Evolutionary conservation across 1,140 invertebrate genomes (phyloP).

Genomic region (Pentalonia nigronervosa): DNA sequence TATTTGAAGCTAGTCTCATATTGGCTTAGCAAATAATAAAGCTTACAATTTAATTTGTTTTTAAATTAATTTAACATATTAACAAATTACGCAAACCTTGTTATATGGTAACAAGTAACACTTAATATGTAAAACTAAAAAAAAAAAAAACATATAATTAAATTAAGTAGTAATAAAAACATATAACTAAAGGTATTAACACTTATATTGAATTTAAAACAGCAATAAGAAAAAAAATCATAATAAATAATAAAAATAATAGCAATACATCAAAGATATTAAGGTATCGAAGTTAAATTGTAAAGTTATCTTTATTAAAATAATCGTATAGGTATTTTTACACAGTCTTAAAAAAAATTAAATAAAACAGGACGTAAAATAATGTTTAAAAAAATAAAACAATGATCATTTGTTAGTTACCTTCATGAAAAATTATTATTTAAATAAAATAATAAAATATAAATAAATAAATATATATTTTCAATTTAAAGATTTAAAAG

Average conservation of each 20-base stretch:
- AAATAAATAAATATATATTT: constrained; percentile 17
- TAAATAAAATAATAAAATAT: constrained; percentile 34
- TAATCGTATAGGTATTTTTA: constrained; percentile 45
- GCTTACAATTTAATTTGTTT: constrained; percentile 19
- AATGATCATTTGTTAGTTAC: constrained; percentile 48
- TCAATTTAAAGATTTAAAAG: constrained; percentile 30
- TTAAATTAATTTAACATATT: constrained; percentile 48
- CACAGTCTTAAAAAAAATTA: constrained; percentile 52
- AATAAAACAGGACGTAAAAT: constrained; percentile 37
- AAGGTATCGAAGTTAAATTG: neutral
- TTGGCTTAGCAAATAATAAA: neutral
- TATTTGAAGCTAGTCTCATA: neutral
- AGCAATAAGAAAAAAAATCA: constrained; percentile 42
- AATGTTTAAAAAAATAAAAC: constrained; percentile 45
- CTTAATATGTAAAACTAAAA: neutral
- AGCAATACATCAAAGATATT: constrained; percentile 37
- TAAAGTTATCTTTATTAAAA: constrained; percentile 23
- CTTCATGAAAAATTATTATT: neutral
- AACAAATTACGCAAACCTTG: neutral
- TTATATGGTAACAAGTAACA: constrained; percentile 29
- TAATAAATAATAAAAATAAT: constrained; percentile 54
- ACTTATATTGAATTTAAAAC: constrained; percentile 51
- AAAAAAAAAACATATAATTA: constrained; percentile 35
- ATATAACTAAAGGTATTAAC: constrained; percentile 41
- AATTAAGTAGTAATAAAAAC: constrained; percentile 50